Percentiles rank a stretch among this genome's conserved stretches.
Evolutionary conservation across 2,113 vertebrate genomes (phyloP).

Genomic region (Dipodomys spectabilis): DNA sequence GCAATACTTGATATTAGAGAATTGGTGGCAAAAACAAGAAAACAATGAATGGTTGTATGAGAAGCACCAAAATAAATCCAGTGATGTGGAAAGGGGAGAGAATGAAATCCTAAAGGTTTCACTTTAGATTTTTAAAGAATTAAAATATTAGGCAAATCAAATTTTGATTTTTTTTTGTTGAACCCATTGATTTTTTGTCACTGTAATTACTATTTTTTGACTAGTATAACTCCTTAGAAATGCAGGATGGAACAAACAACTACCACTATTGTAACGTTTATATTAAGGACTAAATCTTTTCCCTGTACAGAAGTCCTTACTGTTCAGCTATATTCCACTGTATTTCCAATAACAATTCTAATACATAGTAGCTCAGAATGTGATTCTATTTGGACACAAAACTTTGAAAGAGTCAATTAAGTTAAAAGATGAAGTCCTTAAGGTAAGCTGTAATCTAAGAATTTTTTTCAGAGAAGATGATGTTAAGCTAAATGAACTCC

Average conservation of each 20-base stretch:
- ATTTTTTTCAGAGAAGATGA: too few relatives aligned
- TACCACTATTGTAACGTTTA: not conserved
- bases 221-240: not conserved
- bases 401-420: not conserved
- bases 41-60: not conserved
- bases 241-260: not conserved
- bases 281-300: not conserved
- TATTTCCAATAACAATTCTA: not conserved
- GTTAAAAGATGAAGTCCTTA: not conserved
- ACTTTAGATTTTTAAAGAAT: not conserved
- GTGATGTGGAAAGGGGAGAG: not conserved
- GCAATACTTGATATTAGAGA: not conserved
- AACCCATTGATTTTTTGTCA: not conserved
- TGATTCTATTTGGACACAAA: not conserved
- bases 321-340: not conserved
- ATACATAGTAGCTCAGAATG: not conserved
- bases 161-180: constrained; percentile 29
- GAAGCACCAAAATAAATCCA: not conserved
- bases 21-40: not conserved
- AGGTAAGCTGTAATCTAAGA: not conserved
- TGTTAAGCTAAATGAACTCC: too few relatives aligned
- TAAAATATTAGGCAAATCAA: too few relatives aligned
- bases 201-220: not conserved
- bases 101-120: not conserved
- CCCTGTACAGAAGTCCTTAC: not conserved